Percentiles rank a stretch among this genome's conserved stretches.
Conservation (phyloP, 1,140 invertebrate species). For the Zaprionus capensis region DNA sequence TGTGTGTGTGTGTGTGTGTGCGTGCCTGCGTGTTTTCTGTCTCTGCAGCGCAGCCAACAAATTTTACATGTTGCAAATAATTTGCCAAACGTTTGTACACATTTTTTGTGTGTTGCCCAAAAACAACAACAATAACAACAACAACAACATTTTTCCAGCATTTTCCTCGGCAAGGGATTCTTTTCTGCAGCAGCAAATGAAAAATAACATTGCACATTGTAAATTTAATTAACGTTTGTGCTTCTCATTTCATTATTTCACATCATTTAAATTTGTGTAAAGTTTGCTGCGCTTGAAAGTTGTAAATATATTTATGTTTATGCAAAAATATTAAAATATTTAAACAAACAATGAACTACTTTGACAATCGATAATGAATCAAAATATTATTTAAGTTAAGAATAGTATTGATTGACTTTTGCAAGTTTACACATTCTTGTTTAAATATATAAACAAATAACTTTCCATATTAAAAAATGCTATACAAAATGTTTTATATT, state of each 20-base stretch:
- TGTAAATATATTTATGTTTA: neutral
- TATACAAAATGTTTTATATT: no score
- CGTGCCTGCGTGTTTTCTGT: slow-evolving; percentile 10
- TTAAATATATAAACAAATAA: no score
- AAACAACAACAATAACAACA: neutral
- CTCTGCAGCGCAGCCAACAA: slow-evolving; percentile 20
- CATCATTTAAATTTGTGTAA: neutral
- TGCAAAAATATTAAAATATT: no score
- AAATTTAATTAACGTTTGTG: slow-evolving; percentile 27
- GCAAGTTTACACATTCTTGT: no score
- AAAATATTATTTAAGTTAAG: no score
- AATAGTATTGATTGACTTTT: no score
- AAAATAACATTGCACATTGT: slow-evolving; percentile 13
- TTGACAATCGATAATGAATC: no score
- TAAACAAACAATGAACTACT: no score
- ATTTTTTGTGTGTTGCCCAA: slow-evolving; percentile 30
- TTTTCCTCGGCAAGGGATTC: neutral
- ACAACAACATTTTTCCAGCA: neutral
- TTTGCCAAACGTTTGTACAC: slow-evolving; percentile 70
- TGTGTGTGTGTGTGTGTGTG: slow-evolving; percentile 11
- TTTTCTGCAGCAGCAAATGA: slow-evolving; percentile 27
- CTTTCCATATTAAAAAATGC: no score
- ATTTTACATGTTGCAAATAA: slow-evolving; percentile 61
- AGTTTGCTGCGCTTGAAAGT: neutral
- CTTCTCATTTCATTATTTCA: neutral